Conservation (phyloP, 2,888 invertebrate species). For the Odontothrips loti region DNA sequence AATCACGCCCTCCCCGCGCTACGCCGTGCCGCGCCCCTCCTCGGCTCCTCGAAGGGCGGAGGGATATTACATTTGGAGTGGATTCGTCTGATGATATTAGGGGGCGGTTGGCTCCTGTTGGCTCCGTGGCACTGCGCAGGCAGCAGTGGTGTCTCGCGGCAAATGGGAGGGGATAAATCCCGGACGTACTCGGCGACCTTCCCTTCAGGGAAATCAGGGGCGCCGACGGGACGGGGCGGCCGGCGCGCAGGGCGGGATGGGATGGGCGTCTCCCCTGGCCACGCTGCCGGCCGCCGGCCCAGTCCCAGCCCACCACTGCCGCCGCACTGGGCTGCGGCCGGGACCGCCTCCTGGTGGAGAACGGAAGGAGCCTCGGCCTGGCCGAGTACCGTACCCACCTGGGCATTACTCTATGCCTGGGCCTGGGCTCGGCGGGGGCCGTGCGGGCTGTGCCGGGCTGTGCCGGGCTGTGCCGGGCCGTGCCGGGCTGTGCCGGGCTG, state of each 20-base stretch:
- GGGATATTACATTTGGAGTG: slow-evolving; percentile 9
- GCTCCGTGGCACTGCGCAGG: too few relatives aligned
- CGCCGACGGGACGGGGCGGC: not conserved
- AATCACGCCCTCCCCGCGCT: not conserved
- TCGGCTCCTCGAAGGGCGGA: not conserved
- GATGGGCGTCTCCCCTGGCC: not conserved
- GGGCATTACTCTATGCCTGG: too few relatives aligned
- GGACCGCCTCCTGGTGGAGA: too few relatives aligned
- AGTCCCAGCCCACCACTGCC: too few relatives aligned
- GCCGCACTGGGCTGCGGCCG: not conserved
- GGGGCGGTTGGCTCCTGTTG: not conserved
- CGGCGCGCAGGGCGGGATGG: not conserved
- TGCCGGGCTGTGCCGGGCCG: too few relatives aligned
- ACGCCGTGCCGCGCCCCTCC: not conserved
- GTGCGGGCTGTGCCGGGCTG: too few relatives aligned
- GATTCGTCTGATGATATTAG: slow-evolving; percentile 2
- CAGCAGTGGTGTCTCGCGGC: not conserved
- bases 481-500: too few relatives aligned
- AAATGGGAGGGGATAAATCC: slow-evolving; percentile 21
- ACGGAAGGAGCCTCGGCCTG: too few relatives aligned
- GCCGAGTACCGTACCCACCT: too few relatives aligned
- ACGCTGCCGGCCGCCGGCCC: not conserved
- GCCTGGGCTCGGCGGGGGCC: too few relatives aligned
- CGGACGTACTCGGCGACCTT: not conserved
- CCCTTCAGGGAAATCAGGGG: slow-evolving; percentile 17